A percentile compares a stretch with the other conserved stretches of the same genome.
Evolutionary conservation across 2,797 vertebrate genomes (phyloP).

Genomic region (Sebastes wilsoni): DNA sequence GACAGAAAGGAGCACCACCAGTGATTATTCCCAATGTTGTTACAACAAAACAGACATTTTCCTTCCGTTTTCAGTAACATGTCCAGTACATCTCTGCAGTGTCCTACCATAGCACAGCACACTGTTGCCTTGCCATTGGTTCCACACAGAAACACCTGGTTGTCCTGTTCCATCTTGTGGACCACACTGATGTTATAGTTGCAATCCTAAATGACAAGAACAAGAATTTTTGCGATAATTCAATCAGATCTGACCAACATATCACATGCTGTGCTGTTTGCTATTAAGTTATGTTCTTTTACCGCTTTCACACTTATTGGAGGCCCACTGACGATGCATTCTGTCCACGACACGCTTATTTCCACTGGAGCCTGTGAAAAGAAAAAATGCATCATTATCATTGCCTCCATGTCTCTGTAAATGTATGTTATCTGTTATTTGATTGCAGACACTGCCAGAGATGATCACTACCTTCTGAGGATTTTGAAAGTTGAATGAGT

Average conservation of each 20-base stretch:
- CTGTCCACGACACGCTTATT: neutral
- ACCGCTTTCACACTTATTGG: neutral
- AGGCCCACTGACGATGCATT: accelerated
- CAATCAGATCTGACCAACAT: neutral
- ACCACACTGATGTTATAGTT: conserved; percentile 52
- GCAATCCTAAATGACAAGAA: conserved; percentile 45
- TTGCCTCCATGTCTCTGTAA: neutral
- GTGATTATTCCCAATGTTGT: neutral
- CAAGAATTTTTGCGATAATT: neutral
- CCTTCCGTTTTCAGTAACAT: neutral
- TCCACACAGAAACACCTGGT: conserved; percentile 61
- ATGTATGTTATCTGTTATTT: no score
- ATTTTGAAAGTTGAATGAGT: conserved; percentile 28
- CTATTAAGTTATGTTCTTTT: neutral
- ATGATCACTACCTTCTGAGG: neutral
- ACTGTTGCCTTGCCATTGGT: accelerated
- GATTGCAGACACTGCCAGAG: neutral
- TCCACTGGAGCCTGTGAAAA: conserved; percentile 23
- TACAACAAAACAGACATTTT: neutral
- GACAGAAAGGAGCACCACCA: neutral
- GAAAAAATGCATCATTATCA: neutral
- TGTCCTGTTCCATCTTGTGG: conserved; percentile 5
- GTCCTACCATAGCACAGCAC: conserved; percentile 74
- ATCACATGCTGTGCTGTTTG: neutral
- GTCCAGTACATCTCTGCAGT: neutral